Base-by-base conservation (phyloP, 2,113 vertebrate genomes). In the Cyprinodon tularosa region DNA sequence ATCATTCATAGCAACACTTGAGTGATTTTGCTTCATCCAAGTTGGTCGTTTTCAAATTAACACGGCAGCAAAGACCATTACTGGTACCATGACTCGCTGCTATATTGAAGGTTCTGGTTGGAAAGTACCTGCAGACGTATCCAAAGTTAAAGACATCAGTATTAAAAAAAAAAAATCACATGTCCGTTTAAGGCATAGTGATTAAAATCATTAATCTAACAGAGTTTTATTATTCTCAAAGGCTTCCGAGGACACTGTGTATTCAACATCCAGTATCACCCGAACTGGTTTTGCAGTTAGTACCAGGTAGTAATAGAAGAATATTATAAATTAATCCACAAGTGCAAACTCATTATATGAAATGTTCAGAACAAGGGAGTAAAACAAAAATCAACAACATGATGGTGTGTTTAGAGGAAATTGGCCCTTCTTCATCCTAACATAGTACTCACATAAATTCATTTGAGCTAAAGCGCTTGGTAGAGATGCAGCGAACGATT, bases 161-260 rank as follows among this genome's bases (percentile, higher is more conserved):
- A 82, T 42, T 81, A 68, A 79, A 87, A 74, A 68, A 79, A 87
- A 74, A 75, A 68, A 87, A 89, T 85, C 77, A 78, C 80, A 80
- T 22, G 84, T 88, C 81, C 20, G 17, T 77, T 85, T 94, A 94
- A 95, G 93, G 93, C 93, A 88, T 90, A 44, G 75, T 79, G 84
- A 87, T 82, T 53, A 38, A 66, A 66, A 61, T 45, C 12, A 70
- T 63, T 12, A 64, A 63, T 80, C 12, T 17, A 78, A 82, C 84
- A 81, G 85, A 82, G 71, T 76, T 48, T 20, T 13, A 66, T 69
- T 50, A 66, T 66, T 68, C 69, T 75, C 53, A 15, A 39, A 86
- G 61, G 70, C 60, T 65, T 8, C 22, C 14, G 13, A 13, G 69
- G 57, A 74, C 61, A 70, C 62, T 60, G 17, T 12, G n/a, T 68